Conservation (phyloP, 2,797 vertebrate genomes). For the Salarias fasciatus region DNA sequence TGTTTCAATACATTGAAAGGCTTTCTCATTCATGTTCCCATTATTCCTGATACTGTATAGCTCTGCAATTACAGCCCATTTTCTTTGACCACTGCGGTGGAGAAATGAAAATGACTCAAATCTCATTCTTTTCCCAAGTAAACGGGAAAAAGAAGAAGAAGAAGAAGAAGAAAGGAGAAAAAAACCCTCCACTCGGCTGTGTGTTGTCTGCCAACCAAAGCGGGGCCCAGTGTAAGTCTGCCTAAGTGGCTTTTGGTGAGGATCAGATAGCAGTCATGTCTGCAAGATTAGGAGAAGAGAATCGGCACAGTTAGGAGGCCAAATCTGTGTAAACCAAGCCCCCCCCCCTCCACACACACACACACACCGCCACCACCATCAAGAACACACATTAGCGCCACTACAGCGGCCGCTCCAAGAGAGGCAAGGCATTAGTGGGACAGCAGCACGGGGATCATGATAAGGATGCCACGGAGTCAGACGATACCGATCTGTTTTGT, state of each 20-base stretch:
- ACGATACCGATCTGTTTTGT: conserved; percentile 66
- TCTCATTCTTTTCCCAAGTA: conserved; percentile 19
- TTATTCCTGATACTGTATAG: conserved; percentile 36
- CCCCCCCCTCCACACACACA: too few relatives aligned
- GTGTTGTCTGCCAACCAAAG: conserved; percentile 43
- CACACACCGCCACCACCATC: too few relatives aligned
- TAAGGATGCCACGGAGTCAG: conserved; percentile 59
- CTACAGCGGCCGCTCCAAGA: neutral
- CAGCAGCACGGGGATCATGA: conserved; percentile 52
- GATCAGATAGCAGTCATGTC: conserved; percentile 75
- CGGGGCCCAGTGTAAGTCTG: conserved; percentile 42
- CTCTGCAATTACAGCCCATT: conserved; percentile 48
- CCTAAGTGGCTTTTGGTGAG: conserved; percentile 63
- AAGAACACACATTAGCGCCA: conserved; percentile 57
- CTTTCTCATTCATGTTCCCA: conserved; percentile 23
- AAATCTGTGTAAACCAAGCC: conserved; percentile 68
- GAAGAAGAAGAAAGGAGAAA: neutral
- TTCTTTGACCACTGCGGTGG: conserved; percentile 34
- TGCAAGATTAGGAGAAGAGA: conserved; percentile 66
- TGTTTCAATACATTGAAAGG: conserved; percentile 1
- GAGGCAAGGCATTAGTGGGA: conserved; percentile 53
- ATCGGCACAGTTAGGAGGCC: conserved; percentile 47
- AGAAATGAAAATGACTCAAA: conserved; percentile 40
- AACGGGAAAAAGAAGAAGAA: neutral
- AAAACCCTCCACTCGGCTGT: conserved; percentile 16